phyloP scores from a whole-genome alignment of 2,797 vertebrate species.

The Echiichthys vipera region DNA sequence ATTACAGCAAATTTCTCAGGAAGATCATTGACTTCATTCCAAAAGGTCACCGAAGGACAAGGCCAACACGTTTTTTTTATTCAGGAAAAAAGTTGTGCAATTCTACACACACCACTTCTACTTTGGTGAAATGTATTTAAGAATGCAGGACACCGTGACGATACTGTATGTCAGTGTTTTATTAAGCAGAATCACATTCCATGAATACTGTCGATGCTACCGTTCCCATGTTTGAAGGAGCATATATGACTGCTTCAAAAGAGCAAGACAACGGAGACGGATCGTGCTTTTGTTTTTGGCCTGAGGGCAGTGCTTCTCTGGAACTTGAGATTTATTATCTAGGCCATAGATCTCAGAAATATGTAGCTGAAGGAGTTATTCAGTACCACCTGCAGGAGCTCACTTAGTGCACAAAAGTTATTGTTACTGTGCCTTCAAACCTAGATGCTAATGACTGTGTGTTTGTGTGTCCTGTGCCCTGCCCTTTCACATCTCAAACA shows the following conservation, averaged over 20 bases:
- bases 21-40: background rate
- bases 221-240: background rate
- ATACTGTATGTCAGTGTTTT: background rate
- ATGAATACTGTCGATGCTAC: background rate
- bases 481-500: constrained; percentile 3
- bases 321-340: background rate
- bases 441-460: background rate
- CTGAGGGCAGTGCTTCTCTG: background rate
- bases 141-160: background rate
- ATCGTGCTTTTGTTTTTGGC: constrained; percentile 10
- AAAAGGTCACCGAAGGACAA: background rate
- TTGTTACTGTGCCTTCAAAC: background rate
- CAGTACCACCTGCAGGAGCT: background rate
- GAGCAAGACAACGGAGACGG: background rate
- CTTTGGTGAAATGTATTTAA: background rate
- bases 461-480: background rate
- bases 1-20: background rate
- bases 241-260: too few relatives aligned
- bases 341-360: background rate
- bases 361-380: background rate
- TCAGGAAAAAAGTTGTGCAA: too few relatives aligned
- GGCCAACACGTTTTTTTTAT: background rate
- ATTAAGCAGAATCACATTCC: background rate
- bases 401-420: background rate
- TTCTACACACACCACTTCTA: background rate